Conservation (phyloP, 2,888 invertebrate genomes). For the Junonia oenone region DNA sequence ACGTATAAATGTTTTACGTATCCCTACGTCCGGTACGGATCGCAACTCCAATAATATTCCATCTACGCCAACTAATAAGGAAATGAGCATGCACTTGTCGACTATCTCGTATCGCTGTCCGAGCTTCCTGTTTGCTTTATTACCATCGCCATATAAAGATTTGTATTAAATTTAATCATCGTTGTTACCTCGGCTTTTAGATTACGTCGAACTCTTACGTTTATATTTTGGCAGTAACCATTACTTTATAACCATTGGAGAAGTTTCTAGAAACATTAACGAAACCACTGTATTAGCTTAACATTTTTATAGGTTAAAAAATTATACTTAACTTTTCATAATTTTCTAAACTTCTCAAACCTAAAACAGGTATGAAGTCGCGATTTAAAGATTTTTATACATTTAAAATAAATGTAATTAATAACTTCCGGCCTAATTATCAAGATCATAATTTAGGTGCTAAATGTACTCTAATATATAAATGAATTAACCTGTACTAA, state of each 20-base stretch:
- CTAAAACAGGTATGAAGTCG: not conserved
- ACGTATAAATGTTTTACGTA: slow-evolving; percentile 15
- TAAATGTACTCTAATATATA: slow-evolving; percentile 6
- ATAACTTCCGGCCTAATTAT: not conserved
- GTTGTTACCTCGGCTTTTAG: not conserved
- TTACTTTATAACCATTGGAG: not conserved
- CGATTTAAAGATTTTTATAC: not conserved
- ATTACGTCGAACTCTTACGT: not conserved
- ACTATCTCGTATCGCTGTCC: slow-evolving; percentile 40
- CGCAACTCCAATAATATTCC: slow-evolving; percentile 32
- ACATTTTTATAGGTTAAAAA: not conserved
- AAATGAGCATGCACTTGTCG: slow-evolving; percentile 41
- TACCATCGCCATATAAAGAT: slow-evolving; percentile 26
- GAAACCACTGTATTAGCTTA: not conserved
- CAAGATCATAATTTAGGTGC: not conserved
- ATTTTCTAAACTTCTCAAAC: not conserved
- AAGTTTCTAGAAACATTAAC: too few relatives aligned
- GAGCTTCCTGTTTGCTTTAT: slow-evolving; percentile 35
- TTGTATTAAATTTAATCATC: slow-evolving; percentile 21
- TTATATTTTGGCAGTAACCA: not conserved
- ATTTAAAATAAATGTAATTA: not conserved
- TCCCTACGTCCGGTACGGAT: slow-evolving; percentile 18
- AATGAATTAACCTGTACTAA: too few relatives aligned
- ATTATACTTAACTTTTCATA: not conserved
- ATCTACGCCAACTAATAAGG: slow-evolving; percentile 40